Evolutionary conservation across 2,888 invertebrate genomes (phyloP).

Genomic region (Microdon myrmicae): DNA sequence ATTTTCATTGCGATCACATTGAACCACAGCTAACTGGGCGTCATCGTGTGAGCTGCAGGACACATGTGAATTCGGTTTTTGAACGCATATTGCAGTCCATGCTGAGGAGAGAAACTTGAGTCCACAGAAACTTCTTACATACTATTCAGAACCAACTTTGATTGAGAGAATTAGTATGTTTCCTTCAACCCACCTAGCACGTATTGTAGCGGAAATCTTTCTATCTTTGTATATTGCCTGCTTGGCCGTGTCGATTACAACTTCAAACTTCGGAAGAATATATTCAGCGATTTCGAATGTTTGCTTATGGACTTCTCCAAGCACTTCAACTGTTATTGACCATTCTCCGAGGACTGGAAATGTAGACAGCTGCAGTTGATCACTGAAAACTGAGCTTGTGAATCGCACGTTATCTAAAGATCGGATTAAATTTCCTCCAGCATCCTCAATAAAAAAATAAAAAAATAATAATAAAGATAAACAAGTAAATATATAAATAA

Average conservation of each 20-base stretch:
- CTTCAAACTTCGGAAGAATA: slow-evolving; percentile 92
- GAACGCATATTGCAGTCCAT: no score
- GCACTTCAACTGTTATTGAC: slow-evolving; percentile 81
- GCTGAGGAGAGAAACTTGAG: no score
- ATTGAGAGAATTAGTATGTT: slow-evolving; percentile 68
- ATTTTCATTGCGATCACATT: no score
- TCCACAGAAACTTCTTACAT: background rate
- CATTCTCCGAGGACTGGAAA: slow-evolving; percentile 87
- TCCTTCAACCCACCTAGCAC: slow-evolving; percentile 57
- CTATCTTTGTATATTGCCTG: slow-evolving; percentile 88
- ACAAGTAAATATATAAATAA: no score
- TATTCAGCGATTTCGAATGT: slow-evolving; percentile 84
- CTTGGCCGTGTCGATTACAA: slow-evolving; percentile 84
- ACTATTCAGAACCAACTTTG: slow-evolving; percentile 72
- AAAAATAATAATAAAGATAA: background rate
- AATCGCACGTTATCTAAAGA: slow-evolving; percentile 79
- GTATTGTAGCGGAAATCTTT: slow-evolving; percentile 79
- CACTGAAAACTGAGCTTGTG: slow-evolving; percentile 80
- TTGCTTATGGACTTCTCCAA: slow-evolving; percentile 67
- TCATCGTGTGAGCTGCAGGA: no score
- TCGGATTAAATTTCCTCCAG: slow-evolving; percentile 82
- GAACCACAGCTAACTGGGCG: no score
- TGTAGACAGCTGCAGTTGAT: slow-evolving; percentile 80
- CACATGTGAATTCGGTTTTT: no score
- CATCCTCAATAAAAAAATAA: slow-evolving; percentile 70